Percentiles rank a stretch among this genome's conserved stretches.
phyloP scores from a whole-genome alignment of 2,113 vertebrate genomes.

The Azemiops feae region DNA sequence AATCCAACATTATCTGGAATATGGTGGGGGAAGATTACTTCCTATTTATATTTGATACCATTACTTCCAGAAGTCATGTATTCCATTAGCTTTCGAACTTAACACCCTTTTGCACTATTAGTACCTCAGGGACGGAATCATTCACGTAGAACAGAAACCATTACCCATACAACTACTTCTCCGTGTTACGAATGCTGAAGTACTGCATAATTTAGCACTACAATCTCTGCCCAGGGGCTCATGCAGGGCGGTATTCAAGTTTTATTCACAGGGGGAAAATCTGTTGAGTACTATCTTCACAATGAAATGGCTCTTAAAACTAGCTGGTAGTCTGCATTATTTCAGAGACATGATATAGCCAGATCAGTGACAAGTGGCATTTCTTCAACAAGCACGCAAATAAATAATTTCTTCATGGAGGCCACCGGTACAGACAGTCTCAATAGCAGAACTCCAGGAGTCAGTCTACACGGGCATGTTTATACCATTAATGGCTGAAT shows the following conservation, averaged over 20 bases:
- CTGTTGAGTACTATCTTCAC: not conserved
- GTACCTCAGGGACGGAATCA: not conserved
- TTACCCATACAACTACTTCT: not conserved
- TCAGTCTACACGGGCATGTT: not conserved
- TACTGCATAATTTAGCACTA: not conserved
- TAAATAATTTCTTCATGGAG: not conserved
- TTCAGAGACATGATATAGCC: not conserved
- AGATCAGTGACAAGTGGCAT: not conserved
- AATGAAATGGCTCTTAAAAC: not conserved
- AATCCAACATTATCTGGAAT: not conserved
- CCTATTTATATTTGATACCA: not conserved
- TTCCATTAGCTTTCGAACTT: constrained; percentile 13
- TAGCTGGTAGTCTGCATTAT: not conserved
- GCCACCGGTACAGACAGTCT: not conserved
- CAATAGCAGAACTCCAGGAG: not conserved
- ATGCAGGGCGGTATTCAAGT: not conserved
- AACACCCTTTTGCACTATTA: not conserved
- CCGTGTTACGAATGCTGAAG: constrained; percentile 12
- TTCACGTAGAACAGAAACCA: not conserved
- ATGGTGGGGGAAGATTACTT: not conserved
- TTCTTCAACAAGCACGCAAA: not conserved
- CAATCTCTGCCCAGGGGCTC: not conserved
- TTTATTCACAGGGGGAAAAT: not conserved
- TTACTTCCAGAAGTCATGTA: not conserved
- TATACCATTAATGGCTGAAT: not conserved